These are phyloP conservation scores for Ochotona curzoniae DNA, from an alignment of 2,113 vertebrate genomes.

Conservation along the genomic window DNA sequence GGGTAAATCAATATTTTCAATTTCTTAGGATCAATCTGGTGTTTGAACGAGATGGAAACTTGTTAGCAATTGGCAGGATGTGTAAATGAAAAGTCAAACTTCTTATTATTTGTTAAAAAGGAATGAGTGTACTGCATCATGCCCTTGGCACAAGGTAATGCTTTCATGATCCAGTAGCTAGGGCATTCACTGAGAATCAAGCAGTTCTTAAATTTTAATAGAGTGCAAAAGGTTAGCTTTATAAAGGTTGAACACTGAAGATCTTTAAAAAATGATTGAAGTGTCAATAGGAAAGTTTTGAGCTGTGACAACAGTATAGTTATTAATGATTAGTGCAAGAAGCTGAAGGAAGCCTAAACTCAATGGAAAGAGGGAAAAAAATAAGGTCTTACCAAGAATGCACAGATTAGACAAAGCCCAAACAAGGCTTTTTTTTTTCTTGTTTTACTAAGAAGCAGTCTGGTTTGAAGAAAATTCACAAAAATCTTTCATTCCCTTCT, in stretches of 20 bases:
- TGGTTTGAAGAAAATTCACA: constrained; percentile 17
- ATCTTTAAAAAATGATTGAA: constrained; percentile 90
- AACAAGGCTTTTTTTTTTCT: background rate
- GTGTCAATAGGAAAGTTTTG: constrained; percentile 88
- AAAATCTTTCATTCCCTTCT: background rate
- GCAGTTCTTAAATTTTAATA: constrained; percentile 89
- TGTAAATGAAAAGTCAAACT: constrained; percentile 99
- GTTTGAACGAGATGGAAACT: constrained; percentile 96
- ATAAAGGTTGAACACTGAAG: constrained; percentile 85
- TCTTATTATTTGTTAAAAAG: constrained; percentile 92
- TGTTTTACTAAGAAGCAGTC: constrained; percentile 23
- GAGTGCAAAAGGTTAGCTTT: constrained; percentile 89
- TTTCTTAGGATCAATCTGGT: constrained; percentile 98
- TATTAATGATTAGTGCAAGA: constrained; percentile 88
- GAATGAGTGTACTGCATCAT: constrained; percentile 88
- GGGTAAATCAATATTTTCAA: constrained; percentile 99
- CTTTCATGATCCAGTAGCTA: constrained; percentile 89
- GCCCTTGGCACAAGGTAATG: constrained; percentile 88
- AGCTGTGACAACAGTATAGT: constrained; percentile 87
- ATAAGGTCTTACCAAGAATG: constrained; percentile 33
- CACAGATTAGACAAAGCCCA: constrained; percentile 28
- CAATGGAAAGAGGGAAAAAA: background rate
- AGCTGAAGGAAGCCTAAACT: constrained; percentile 78
- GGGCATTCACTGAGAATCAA: constrained; percentile 87
- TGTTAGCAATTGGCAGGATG: constrained; percentile 94